Conservation (phyloP, 2,113 vertebrate genomes). For the Myotis lucifugus region DNA sequence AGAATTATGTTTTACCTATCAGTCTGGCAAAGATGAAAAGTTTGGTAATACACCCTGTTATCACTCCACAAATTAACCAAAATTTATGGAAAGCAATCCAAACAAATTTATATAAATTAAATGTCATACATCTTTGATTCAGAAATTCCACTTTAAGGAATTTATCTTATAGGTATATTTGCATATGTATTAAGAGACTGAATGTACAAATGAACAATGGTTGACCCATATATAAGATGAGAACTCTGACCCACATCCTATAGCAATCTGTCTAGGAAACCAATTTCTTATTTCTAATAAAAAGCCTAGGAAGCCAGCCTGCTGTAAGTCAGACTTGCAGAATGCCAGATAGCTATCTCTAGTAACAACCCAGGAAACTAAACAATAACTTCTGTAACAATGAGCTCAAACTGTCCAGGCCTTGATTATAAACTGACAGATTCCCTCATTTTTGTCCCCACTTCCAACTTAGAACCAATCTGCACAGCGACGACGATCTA, state of each 20-base stretch:
- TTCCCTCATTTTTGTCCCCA: neutral
- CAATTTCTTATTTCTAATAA: neutral
- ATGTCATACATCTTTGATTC: neutral
- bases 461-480: neutral
- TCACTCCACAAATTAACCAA: neutral
- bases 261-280: neutral
- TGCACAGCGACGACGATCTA: too few relatives aligned
- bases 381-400: neutral
- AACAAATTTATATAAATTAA: neutral
- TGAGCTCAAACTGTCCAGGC: neutral
- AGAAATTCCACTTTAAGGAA: neutral
- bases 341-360: neutral
- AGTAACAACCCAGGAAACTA: slow-evolving; percentile 35
- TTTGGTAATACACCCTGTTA: neutral
- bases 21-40: neutral
- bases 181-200: neutral
- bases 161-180: neutral
- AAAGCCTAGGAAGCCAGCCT: neutral
- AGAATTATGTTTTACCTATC: neutral
- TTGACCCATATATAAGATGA: neutral
- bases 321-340: neutral
- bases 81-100: neutral
- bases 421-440: slow-evolving; percentile 8
- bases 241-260: neutral
- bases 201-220: neutral